These are phyloP conservation scores for Zhengitettix transpicula DNA, from an alignment of 2,888 invertebrate species.

Conservation along the genomic window DNA sequence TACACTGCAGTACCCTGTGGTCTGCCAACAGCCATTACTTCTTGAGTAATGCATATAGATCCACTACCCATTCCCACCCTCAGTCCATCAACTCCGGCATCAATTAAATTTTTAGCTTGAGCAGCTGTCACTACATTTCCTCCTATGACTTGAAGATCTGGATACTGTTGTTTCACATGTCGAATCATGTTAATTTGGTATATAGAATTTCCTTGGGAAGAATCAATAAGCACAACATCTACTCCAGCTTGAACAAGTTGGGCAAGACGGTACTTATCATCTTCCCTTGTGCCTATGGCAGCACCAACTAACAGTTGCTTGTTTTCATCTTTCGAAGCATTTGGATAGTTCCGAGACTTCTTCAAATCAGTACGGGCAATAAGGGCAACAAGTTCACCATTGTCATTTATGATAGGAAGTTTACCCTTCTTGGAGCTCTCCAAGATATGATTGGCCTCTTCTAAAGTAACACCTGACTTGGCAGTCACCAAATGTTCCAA, in stretches of 20 bases:
- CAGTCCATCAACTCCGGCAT: conserved; percentile 90
- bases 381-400: conserved; percentile 78
- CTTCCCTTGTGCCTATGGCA: conserved; percentile 76
- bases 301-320: conserved; percentile 87
- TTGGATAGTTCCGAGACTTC: conserved; percentile 90
- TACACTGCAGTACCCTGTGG: conserved; percentile 97
- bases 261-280: conserved; percentile 65
- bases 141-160: conserved; percentile 79
- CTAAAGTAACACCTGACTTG: conserved; percentile 74
- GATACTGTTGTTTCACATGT: conserved; percentile 72
- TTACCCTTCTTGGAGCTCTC: conserved; percentile 95
- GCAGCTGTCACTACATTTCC: conserved; percentile 94
- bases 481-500: conserved; percentile 77
- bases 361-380: conserved; percentile 97
- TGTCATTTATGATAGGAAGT: conserved; percentile 66
- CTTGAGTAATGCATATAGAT: conserved; percentile 97
- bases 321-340: conserved; percentile 94
- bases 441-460: conserved; percentile 83
- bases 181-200: conserved; percentile 93
- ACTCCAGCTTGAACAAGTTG: conserved; percentile 76
- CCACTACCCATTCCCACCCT: conserved; percentile 99
- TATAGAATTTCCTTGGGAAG: conserved; percentile 91
- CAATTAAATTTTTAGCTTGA: conserved; percentile 92
- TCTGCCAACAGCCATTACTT: conserved; percentile 97
- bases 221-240: conserved; percentile 86